Evolutionary conservation across 2,797 vertebrate species (phyloP).

Genomic region (Enteromius trimaculatus): DNA sequence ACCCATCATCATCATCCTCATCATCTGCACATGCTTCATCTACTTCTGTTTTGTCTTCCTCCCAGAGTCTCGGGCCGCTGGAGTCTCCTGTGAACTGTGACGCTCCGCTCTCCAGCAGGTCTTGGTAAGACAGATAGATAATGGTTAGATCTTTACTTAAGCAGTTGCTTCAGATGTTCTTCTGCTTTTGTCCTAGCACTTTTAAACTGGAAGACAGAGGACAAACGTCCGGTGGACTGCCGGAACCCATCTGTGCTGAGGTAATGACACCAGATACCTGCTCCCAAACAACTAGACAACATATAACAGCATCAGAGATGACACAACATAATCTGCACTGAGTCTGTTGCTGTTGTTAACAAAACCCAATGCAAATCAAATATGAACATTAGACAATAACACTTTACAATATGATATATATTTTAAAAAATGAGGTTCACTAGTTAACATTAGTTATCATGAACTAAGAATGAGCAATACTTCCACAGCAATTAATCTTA

Average conservation of each 20-base stretch:
- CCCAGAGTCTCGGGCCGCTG: constrained; percentile 60
- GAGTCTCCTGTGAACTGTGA: constrained; percentile 69
- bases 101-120: constrained; percentile 63
- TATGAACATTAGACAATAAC: no score
- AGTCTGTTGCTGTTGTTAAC: no score
- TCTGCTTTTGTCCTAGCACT: constrained; percentile 58
- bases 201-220: constrained; percentile 67
- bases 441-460: no score
- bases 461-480: no score
- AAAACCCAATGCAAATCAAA: no score
- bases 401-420: no score
- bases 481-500: no score
- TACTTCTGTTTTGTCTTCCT: constrained; percentile 9
- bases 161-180: background rate
- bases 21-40: background rate
- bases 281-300: no score
- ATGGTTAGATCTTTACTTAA: background rate
- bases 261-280: constrained; percentile 55
- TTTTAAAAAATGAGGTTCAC: no score
- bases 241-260: constrained; percentile 74
- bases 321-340: no score
- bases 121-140: constrained; percentile 65
- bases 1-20: background rate
- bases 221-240: constrained; percentile 59
- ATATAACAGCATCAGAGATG: no score